Evolutionary conservation across 2,888 invertebrate genomes (phyloP).

Genomic region (Ophion costatus): DNA sequence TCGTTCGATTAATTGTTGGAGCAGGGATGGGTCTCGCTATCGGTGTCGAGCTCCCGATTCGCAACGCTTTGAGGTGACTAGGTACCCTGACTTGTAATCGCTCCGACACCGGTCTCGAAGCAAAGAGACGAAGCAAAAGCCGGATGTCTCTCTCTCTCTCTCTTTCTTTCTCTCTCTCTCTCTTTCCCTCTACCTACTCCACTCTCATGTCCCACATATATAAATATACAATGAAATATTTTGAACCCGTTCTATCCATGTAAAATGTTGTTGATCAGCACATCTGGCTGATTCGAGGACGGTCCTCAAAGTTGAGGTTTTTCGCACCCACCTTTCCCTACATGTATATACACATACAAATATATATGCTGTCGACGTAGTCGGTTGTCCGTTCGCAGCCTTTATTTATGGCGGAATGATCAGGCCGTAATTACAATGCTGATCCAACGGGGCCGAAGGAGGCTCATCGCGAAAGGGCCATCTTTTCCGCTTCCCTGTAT

Average conservation of each 20-base stretch:
- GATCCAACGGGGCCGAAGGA: constrained; percentile 67
- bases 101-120: constrained; percentile 61
- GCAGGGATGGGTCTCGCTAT: constrained; percentile 11
- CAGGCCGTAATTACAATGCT: constrained; percentile 79
- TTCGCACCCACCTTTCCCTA: no score
- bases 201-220: not conserved
- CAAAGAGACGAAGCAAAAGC: constrained; percentile 57
- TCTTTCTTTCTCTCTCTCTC: constrained; percentile 10
- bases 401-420: constrained; percentile 81
- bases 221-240: no score
- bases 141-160: constrained; percentile 21
- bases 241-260: no score
- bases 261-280: no score
- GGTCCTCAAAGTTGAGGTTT: no score
- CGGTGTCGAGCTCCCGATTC: constrained; percentile 45
- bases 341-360: constrained; percentile 27
- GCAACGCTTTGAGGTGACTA: constrained; percentile 45
- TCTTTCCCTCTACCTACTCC: not conserved
- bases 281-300: no score
- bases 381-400: constrained; percentile 67
- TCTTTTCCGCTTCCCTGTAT: constrained; percentile 71
- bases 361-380: constrained; percentile 39
- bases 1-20: not conserved
- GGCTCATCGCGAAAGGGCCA: constrained; percentile 70
- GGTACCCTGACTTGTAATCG: constrained; percentile 63